Base-by-base conservation (phyloP, 37 sponge, comb jelly and placozoan genomes). In the Halichondria panicea region DNA sequence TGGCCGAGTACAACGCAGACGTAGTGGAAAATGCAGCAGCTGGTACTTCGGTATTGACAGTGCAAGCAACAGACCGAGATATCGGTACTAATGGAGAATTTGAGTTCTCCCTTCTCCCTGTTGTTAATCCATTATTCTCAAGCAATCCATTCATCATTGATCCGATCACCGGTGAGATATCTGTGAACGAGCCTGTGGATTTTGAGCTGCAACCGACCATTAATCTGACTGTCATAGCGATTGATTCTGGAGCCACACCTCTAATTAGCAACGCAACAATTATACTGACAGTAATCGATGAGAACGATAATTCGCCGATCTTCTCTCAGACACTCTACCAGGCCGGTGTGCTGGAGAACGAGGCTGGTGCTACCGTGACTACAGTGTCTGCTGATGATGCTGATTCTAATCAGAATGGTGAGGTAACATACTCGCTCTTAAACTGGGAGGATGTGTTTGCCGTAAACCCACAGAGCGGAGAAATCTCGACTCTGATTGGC, bases 51-150 rank as follows among this genome's bases (percentile, higher is more conserved):
- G 39, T 81, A 12, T 32, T 87, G 0, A 75, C 46, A 11, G 71
- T 87, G 22, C 3, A 9, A 4, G 88, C 88, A 6, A 76, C 48
- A 34, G 88, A 87, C 50, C 42, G 1, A 37, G 88, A 87, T 48
- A n/a, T 76, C 28, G 74, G 55, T 15, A 45, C n/a, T 13, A 77
- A 84, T 48, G 72, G 65, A 0, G 39, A 70, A 33, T 36, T 86
- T 0, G n/a, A 31, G 28, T 86, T 60, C 55, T 45, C 52, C 18
- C 39, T 77, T 7, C 24, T 8, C 0, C 55, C 48, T 40, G 76
- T 66, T 55, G 36, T 38, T 44, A n/a, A 4, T 30, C 50, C 42
- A 43, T 63, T 65, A 36, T 43, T 41, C 55, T 21, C 19, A 28
- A 77, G 54, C 38, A 30, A 50, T 8, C 5, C 2, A 4, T 77